phyloP scores from a whole-genome alignment of 2,888 invertebrate species.

The Anthrax anthrax region DNA sequence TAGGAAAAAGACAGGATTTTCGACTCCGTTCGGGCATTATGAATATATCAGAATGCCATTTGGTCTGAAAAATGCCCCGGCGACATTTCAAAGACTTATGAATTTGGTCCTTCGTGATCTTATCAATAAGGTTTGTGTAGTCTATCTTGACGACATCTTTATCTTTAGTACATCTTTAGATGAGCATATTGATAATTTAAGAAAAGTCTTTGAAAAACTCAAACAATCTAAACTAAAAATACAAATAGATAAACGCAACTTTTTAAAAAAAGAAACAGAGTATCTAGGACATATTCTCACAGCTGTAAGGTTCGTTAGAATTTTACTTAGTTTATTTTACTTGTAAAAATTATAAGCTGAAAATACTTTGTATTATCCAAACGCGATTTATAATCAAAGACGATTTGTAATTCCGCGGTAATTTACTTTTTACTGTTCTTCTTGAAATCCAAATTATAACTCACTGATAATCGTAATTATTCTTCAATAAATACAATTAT shows the following conservation, averaged over 20 bases:
- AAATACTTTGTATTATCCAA: too few species aligned
- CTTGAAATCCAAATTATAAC: too few species aligned
- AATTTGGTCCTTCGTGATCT: background rate
- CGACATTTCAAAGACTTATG: background rate
- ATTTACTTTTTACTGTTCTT: too few species aligned
- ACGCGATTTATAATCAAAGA: too few species aligned
- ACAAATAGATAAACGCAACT: constrained; percentile 10
- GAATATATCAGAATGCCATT: constrained; percentile 15
- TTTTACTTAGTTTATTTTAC: too few species aligned
- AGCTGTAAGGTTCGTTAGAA: too few species aligned
- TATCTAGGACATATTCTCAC: constrained; percentile 18
- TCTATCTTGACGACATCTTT: constrained; percentile 14
- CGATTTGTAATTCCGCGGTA: too few species aligned
- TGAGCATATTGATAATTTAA: constrained; percentile 9
- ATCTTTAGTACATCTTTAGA: constrained; percentile 9
- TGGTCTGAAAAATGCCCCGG: constrained; percentile 3
- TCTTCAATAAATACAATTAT: too few species aligned
- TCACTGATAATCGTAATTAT: too few species aligned
- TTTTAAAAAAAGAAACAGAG: constrained; percentile 7
- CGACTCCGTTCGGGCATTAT: constrained; percentile 18
- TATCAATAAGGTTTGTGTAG: background rate
- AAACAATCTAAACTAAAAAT: constrained; percentile 9
- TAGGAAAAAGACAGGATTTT: constrained; percentile 20
- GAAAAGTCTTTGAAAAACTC: constrained; percentile 4
- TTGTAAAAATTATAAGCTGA: too few species aligned